Evolutionary conservation across 2,113 vertebrate species (phyloP), one percentile per base, ranked within the genome.

Genomic region (Neoarius graeffei): DNA sequence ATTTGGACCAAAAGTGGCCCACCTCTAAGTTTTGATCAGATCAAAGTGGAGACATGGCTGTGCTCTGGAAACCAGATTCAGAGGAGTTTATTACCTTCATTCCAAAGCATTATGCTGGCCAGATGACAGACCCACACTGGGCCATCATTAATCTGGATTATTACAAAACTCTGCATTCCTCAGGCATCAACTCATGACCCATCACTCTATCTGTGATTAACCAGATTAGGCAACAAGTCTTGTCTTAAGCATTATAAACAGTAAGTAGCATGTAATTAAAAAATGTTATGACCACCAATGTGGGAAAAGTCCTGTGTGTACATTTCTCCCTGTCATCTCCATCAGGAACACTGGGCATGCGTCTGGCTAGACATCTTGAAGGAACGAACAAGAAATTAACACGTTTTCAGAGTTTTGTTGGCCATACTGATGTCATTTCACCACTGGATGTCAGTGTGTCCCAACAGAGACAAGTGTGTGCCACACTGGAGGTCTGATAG

Each of bases 391-490:
- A 25, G 7, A 82, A 62, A 11, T 25, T 10, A 82, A 14, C 0
- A 13, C 5, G 1, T 30, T 42, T 23, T 81, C 4, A 27, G 64
- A 1, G 2, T 23, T 71, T 0, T 20, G 11, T 59, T 52, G 42
- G 27, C 50, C 19, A 81, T 67, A 25, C 25, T 64, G 48, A 27
- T 14, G 56, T n/a, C n/a, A 0, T 73, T 20, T 57, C 27, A 81
- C 91, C 94, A 86, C 86, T 91, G 94, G 94, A 92, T 92, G 94
- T 90, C 94, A 94, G 94, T 92, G 92, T 94, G 92, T 93, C 80
- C 91, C 91, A 92, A 71, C 81, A 62, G 64, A 73, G 76, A 64
- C 10, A 25, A 6, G 20, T 69, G 11, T 15, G 9, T 30, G 3
- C 27, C 60, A 54, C 30, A 67, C 73, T n/a, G 62, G 52, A 83